A percentile compares a stretch with the other conserved stretches of the same genome.
phyloP scores from a whole-genome alignment of 2,113 vertebrate species.

The Aspidoscelis tigris region DNA sequence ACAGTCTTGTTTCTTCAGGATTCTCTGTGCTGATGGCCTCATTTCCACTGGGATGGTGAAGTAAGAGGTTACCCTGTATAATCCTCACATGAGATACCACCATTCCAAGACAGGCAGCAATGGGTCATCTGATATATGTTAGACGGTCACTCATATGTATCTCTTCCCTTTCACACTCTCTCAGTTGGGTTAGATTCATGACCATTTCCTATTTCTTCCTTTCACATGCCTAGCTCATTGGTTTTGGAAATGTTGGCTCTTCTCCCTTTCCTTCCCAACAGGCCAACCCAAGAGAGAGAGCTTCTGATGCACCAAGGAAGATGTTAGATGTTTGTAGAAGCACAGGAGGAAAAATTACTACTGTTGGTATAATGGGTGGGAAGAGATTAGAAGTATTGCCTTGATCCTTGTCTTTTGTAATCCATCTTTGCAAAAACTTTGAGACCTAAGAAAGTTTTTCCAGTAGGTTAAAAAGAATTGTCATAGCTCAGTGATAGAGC shows the following conservation, averaged over 20 bases:
- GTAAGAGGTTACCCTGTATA: neutral
- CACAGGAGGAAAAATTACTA: fast-evolving
- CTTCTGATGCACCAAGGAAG: fast-evolving
- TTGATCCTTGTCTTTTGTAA: constrained; percentile 9
- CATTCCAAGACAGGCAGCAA: neutral
- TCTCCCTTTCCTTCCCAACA: neutral
- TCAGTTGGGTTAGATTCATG: neutral
- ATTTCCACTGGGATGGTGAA: constrained; percentile 6
- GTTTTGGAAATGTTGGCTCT: fast-evolving
- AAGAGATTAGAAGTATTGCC: neutral
- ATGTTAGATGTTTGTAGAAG: neutral
- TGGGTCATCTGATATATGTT: fast-evolving
- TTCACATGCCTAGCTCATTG: neutral
- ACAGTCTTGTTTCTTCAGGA: neutral
- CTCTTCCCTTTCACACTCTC: neutral
- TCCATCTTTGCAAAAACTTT: neutral
- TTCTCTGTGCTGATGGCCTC: neutral
- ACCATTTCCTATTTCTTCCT: neutral
- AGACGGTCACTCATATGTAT: neutral
- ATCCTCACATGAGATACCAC: neutral
- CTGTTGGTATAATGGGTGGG: neutral
- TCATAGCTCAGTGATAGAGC: too few species aligned
- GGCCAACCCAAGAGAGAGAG: neutral
- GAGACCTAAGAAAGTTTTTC: neutral
- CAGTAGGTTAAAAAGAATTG: neutral